Conservation (phyloP, 2,797 vertebrate genomes). For the Sebastes diploproa region DNA sequence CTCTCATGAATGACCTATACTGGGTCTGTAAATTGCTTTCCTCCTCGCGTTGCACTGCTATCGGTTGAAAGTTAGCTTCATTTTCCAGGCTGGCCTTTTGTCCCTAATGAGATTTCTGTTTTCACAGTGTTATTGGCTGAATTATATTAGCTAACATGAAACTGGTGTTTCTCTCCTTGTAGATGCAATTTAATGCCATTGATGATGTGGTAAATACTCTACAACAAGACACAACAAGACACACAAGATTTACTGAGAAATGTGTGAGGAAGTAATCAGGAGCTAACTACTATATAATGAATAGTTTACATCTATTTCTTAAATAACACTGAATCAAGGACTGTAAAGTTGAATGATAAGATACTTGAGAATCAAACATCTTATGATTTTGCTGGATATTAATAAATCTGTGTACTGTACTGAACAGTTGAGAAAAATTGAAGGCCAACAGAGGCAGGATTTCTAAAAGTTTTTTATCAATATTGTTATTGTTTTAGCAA, state of each 20-base stretch:
- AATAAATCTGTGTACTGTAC: neutral
- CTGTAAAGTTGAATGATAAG: neutral
- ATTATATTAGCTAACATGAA: constrained; percentile 10
- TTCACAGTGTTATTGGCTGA: neutral
- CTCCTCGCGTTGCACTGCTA: neutral
- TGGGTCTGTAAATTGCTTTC: neutral
- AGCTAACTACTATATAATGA: neutral
- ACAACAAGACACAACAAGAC: neutral
- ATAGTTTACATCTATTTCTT: neutral
- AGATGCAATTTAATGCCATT: neutral
- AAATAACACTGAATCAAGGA: neutral
- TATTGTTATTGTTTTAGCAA: neutral
- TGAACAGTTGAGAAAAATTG: neutral
- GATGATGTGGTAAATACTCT: neutral
- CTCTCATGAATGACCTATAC: neutral
- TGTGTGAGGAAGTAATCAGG: neutral
- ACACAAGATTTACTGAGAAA: neutral
- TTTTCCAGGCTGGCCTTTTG: neutral
- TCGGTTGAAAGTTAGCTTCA: neutral
- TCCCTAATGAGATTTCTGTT: constrained; percentile 7
- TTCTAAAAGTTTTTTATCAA: neutral
- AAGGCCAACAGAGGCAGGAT: neutral
- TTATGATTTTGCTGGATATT: neutral
- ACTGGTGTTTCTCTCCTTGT: neutral
- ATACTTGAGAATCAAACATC: neutral